phyloP scores from a whole-genome alignment of 2,113 vertebrate species.

The Odontesthes bonariensis region DNA sequence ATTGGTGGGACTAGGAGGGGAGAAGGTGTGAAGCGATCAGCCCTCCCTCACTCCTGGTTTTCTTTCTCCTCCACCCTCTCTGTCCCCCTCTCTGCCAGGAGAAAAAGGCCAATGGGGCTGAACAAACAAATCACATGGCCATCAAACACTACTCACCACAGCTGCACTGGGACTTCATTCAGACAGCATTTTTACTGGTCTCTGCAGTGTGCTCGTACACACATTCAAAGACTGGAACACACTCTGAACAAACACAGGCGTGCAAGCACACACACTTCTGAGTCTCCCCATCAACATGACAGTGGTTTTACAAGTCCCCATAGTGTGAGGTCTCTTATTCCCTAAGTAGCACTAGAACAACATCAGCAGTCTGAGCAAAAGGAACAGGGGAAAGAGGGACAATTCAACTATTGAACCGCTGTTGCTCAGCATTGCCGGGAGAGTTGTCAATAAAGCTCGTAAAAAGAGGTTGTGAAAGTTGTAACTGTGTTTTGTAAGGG shows the following conservation, averaged over 20 bases:
- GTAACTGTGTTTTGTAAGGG: conserved; percentile 78
- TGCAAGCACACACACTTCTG: conserved; percentile 51
- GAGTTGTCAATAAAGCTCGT: conserved; percentile 78
- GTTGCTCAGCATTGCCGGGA: conserved; percentile 43
- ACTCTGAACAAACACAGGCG: conserved; percentile 24
- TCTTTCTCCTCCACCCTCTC: conserved; percentile 53
- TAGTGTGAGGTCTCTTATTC: conserved; percentile 79
- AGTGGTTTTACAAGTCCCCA: conserved; percentile 81
- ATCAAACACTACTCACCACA: conserved; percentile 88
- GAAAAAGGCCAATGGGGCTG: conserved; percentile 88
- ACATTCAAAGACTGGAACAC: conserved; percentile 49
- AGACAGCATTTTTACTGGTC: conserved; percentile 81
- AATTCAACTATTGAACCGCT: conserved; percentile 69
- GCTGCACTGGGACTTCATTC: conserved; percentile 83
- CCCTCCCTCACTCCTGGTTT: conserved; percentile 63
- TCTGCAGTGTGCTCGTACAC: conserved; percentile 66
- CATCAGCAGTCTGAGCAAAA: conserved; percentile 58
- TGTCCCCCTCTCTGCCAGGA: conserved; percentile 73
- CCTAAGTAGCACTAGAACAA: conserved; percentile 73
- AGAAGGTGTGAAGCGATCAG: conserved; percentile 88
- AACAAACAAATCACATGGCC: conserved; percentile 93
- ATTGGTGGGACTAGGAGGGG: conserved; percentile 90
- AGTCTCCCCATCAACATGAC: conserved; percentile 76
- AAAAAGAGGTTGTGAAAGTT: conserved; percentile 77
- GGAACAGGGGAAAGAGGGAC: conserved; percentile 46